Evolutionary conservation across 2,888 invertebrate genomes (phyloP).

Genomic region (Cybosia mesomella): DNA sequence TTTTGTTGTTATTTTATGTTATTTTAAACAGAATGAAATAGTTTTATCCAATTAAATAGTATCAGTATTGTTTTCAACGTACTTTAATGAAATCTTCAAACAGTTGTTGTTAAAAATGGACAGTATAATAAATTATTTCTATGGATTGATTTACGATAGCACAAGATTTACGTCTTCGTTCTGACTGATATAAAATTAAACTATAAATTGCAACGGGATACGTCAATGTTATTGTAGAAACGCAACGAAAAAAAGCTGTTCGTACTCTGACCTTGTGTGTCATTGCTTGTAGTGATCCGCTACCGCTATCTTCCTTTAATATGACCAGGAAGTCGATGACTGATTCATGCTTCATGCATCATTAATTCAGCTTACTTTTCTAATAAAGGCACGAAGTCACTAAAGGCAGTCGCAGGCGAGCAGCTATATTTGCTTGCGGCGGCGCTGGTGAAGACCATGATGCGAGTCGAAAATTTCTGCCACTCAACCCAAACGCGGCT

Average conservation of each 20-base stretch:
- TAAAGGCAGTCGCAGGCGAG: no score
- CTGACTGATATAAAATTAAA: slow-evolving; percentile 39
- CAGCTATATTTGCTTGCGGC: no score
- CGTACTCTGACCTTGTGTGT: not conserved
- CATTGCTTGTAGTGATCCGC: not conserved
- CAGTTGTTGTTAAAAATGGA: slow-evolving; percentile 16
- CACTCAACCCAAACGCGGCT: not conserved
- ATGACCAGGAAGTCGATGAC: not conserved
- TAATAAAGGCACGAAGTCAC: not conserved
- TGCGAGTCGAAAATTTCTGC: no score
- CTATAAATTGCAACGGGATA: slow-evolving; percentile 37
- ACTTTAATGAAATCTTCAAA: slow-evolving; percentile 30
- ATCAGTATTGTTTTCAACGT: slow-evolving; percentile 5
- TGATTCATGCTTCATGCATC: not conserved
- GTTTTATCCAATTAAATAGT: not conserved
- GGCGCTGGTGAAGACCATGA: no score
- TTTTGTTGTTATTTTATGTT: no score
- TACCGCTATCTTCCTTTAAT: not conserved
- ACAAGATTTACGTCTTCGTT: slow-evolving; percentile 39
- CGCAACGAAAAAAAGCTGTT: slow-evolving; percentile 22
- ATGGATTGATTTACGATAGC: slow-evolving; percentile 47
- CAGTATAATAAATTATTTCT: slow-evolving; percentile 35
- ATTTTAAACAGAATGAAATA: not conserved
- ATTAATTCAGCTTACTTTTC: not conserved
- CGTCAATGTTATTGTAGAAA: slow-evolving; percentile 24